Conservation (phyloP, 2,888 invertebrate species). For the Limnephilus rhombicus region DNA sequence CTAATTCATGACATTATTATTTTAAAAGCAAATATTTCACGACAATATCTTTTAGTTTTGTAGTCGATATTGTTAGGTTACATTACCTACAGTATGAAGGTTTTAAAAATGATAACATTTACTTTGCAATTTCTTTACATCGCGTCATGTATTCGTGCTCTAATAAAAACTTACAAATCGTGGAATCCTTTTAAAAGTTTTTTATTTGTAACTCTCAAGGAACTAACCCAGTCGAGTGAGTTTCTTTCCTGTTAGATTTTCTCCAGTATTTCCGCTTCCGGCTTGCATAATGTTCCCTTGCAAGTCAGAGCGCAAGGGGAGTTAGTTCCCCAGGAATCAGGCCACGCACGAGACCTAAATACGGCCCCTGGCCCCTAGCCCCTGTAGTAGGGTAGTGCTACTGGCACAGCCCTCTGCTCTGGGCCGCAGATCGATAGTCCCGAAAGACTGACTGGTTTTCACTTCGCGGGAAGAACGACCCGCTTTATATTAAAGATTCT, state of each 20-base stretch:
- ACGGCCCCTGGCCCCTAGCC: slow-evolving; percentile 20
- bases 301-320: not conserved
- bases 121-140: not conserved
- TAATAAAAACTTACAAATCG: not conserved
- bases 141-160: not conserved
- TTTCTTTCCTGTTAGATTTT: not conserved
- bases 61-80: too few species aligned
- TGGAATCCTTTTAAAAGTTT: not conserved
- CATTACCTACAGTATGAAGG: too few species aligned
- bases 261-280: not conserved
- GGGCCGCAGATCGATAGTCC: slow-evolving; percentile 42
- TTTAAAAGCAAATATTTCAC: not conserved
- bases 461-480: slow-evolving; percentile 12
- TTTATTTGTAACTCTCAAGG: not conserved
- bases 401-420: not conserved
- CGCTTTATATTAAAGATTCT: slow-evolving; percentile 1
- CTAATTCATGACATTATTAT: not conserved
- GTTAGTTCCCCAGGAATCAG: slow-evolving; percentile 20
- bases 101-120: not conserved
- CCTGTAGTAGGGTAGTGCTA: not conserved
- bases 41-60: not conserved
- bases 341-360: slow-evolving; percentile 42
- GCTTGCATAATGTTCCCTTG: slow-evolving; percentile 1
- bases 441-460: not conserved
- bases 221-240: not conserved